These are phyloP conservation scores for Campylomormyrus numenius DNA, from an alignment of 2,113 vertebrate species.

Conservation along the genomic window DNA sequence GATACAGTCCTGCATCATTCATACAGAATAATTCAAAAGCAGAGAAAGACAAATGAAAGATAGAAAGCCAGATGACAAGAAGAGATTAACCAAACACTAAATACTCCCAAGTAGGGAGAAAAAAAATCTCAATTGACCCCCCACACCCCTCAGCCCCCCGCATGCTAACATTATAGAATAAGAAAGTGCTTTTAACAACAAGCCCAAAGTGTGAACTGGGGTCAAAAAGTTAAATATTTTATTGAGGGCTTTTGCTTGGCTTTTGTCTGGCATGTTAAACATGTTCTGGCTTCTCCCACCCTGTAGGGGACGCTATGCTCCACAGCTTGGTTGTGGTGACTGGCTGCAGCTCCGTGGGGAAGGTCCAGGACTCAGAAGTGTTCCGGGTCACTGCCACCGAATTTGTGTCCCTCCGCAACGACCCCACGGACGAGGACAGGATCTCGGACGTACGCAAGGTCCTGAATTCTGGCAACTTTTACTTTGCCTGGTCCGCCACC, in stretches of 20 bases:
- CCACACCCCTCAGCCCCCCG: background rate
- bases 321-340: constrained; percentile 92
- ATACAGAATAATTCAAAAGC: background rate
- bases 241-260: background rate
- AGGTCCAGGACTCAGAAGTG: constrained; percentile 95
- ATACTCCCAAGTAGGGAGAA: background rate
- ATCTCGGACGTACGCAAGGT: constrained; percentile 89
- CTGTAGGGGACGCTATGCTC: constrained; percentile 80
- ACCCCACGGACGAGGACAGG: constrained; percentile 81
- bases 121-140: background rate
- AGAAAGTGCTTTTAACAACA: background rate
- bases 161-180: background rate
- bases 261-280: background rate
- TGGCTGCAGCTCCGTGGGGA: constrained; percentile 94
- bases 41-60: background rate
- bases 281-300: background rate
- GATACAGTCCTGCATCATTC: background rate
- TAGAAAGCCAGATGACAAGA: background rate
- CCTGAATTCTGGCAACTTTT: constrained; percentile 91
- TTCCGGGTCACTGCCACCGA: constrained; percentile 95
- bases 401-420: constrained; percentile 77
- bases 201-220: background rate
- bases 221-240: background rate
- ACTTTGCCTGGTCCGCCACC: constrained; percentile 88
- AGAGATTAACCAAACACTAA: background rate